Evolutionary conservation across 2,113 vertebrate genomes (phyloP).

Genomic region (Pycnonotus jocosus): DNA sequence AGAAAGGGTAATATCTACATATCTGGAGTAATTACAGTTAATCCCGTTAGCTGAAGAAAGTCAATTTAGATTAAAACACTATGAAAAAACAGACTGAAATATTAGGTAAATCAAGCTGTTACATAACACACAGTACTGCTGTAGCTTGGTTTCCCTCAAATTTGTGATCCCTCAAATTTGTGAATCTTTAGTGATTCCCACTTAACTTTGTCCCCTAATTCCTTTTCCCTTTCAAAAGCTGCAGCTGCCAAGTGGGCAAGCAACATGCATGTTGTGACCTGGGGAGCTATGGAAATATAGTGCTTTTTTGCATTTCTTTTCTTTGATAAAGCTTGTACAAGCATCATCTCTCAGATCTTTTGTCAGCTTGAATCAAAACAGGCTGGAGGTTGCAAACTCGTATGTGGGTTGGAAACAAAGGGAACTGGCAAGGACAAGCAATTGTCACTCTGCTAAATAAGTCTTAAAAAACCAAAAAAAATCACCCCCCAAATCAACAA

Average conservation of each 20-base stretch:
- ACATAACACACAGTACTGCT: background rate
- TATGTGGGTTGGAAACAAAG: background rate
- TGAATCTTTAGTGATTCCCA: background rate
- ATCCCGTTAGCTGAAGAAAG: background rate
- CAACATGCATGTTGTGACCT: accelerated
- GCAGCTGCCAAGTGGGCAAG: background rate
- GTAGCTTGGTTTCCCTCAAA: background rate
- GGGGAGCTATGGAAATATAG: background rate
- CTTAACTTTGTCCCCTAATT: background rate
- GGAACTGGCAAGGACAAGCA: background rate
- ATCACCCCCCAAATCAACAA: too few species aligned
- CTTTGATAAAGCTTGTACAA: background rate
- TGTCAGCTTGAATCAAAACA: background rate
- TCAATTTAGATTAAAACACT: background rate
- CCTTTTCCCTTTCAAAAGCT: background rate
- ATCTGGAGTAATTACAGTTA: background rate
- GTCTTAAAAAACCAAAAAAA: background rate
- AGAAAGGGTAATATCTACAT: background rate
- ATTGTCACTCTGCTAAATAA: background rate
- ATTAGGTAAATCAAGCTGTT: background rate
- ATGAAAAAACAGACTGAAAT: background rate
- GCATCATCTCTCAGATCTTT: background rate
- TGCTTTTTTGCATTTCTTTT: background rate
- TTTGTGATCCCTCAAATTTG: background rate
- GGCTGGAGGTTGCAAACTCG: background rate